Evolutionary conservation across 2,113 vertebrate genomes (phyloP).

Genomic region (Pantherophis guttatus): DNA sequence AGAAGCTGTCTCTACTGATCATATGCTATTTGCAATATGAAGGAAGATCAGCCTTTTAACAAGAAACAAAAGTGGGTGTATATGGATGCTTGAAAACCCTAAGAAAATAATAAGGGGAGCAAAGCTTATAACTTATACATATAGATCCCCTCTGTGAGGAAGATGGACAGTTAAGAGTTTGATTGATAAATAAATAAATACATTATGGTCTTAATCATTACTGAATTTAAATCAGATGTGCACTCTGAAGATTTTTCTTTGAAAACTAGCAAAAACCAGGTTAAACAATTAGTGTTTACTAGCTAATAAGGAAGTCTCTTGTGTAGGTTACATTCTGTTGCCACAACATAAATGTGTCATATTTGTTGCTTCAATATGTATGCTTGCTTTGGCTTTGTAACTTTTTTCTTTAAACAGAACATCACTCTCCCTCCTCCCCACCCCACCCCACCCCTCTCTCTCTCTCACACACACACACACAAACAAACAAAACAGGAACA

Average conservation of each 20-base stretch:
- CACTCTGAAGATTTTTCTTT: not conserved
- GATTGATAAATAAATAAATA: not conserved
- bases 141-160: not conserved
- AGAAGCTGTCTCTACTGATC: not conserved
- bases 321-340: not conserved
- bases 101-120: not conserved
- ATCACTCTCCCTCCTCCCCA: fast-evolving
- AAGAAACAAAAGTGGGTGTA: not conserved
- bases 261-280: fast-evolving
- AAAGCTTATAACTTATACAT: not conserved
- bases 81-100: not conserved
- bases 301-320: not conserved
- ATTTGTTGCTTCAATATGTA: not conserved
- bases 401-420: not conserved
- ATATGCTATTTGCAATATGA: not conserved
- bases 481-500: not conserved
- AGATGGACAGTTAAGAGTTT: not conserved
- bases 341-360: not conserved
- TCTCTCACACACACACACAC: not conserved
- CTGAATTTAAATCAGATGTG: not conserved
- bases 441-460: too few species aligned
- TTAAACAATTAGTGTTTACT: not conserved
- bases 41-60: not conserved
- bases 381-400: not conserved
- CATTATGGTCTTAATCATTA: not conserved